A percentile compares a stretch with the other conserved stretches of the same genome.
These are phyloP conservation scores for Thera obeliscata DNA, from an alignment of 2,888 invertebrate species.

Conservation along the genomic window DNA sequence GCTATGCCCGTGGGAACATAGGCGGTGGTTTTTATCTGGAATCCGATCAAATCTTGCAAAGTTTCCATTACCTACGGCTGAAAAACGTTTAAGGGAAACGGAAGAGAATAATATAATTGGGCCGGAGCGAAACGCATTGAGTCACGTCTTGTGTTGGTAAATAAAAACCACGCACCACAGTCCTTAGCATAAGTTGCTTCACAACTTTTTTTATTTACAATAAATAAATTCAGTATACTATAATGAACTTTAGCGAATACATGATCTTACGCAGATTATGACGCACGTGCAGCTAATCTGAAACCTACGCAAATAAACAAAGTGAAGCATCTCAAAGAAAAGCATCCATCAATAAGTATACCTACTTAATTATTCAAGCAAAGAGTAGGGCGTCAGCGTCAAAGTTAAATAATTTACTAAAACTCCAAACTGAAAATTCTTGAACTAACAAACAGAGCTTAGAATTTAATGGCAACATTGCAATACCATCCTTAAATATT, in stretches of 20 bases:
- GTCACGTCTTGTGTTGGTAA: slow-evolving; percentile 46
- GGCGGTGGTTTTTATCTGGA: slow-evolving; percentile 43
- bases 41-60: slow-evolving; percentile 47
- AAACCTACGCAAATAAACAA: not conserved
- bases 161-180: slow-evolving; percentile 33
- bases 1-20: slow-evolving; percentile 40
- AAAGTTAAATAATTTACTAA: too few species aligned
- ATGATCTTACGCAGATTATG: not conserved
- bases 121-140: slow-evolving; percentile 41
- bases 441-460: too few species aligned
- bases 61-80: slow-evolving; percentile 45
- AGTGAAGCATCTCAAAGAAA: not conserved
- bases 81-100: slow-evolving; percentile 44
- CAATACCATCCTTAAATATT: too few species aligned
- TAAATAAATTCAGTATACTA: too few species aligned
- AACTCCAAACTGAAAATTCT: too few species aligned
- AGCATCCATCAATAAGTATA: not conserved
- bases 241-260: not conserved
- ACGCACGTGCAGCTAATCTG: not conserved
- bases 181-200: slow-evolving; percentile 8
- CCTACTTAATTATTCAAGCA: not conserved
- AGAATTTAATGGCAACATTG: too few species aligned
- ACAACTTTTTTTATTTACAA: not conserved
- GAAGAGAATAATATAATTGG: slow-evolving; percentile 45
- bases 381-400: not conserved